phyloP scores from a whole-genome alignment of 2,888 invertebrate species.

The Desoria tigrina region DNA sequence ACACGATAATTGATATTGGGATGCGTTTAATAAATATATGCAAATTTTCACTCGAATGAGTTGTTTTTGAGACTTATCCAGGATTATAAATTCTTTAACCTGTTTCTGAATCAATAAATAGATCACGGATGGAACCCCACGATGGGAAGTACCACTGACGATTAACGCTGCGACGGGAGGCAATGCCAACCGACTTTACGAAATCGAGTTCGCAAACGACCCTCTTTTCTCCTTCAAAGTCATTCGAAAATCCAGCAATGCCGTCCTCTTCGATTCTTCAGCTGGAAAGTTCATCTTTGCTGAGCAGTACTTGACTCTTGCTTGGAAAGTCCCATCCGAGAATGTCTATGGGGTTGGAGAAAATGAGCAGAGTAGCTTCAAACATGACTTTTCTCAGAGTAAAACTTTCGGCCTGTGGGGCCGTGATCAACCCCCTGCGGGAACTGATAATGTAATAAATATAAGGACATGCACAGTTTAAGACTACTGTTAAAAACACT shows the following conservation, averaged over 20 bases:
- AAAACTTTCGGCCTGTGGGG: slow-evolving; percentile 38
- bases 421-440: slow-evolving; percentile 45
- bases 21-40: too few relatives aligned
- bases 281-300: slow-evolving; percentile 57
- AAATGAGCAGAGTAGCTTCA: slow-evolving; percentile 56
- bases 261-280: slow-evolving; percentile 51
- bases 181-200: slow-evolving; percentile 34
- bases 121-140: slow-evolving; percentile 35
- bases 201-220: slow-evolving; percentile 36
- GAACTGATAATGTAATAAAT: too few relatives aligned
- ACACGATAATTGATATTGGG: too few relatives aligned
- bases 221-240: slow-evolving; percentile 44
- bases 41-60: too few relatives aligned
- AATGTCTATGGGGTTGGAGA: slow-evolving; percentile 60
- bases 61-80: too few relatives aligned
- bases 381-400: slow-evolving; percentile 55
- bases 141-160: slow-evolving; percentile 46
- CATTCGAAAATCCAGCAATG: slow-evolving; percentile 36
- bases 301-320: slow-evolving; percentile 59
- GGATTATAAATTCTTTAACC: too few relatives aligned
- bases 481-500: too few relatives aligned
- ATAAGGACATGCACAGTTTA: too few relatives aligned
- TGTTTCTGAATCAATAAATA: too few relatives aligned
- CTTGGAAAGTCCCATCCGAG: slow-evolving; percentile 56
- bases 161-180: slow-evolving; percentile 33